These are phyloP conservation scores for Flexamia atlantica DNA, from an alignment of 2,888 invertebrate genomes.

Conservation along the genomic window DNA sequence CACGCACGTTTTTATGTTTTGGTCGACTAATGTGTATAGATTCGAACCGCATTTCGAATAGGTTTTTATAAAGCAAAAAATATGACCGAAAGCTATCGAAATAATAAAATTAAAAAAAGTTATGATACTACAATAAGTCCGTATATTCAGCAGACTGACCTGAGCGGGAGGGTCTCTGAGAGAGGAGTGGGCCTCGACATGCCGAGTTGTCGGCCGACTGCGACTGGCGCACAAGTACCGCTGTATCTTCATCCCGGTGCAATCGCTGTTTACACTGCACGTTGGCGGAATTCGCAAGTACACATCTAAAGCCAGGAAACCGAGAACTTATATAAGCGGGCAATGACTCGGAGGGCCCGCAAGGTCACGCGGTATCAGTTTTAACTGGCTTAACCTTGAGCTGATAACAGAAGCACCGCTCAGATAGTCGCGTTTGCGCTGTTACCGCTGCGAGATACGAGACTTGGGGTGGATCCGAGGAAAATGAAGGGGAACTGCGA, in stretches of 20 bases:
- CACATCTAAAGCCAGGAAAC: constrained; percentile 7
- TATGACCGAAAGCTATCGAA: too few species aligned
- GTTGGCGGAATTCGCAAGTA: background rate
- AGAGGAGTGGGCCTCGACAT: background rate
- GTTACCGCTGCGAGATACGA: too few species aligned
- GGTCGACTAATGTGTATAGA: too few species aligned
- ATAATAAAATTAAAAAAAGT: too few species aligned
- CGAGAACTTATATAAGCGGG: constrained; percentile 33
- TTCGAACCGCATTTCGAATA: too few species aligned
- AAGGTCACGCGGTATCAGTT: constrained; percentile 49
- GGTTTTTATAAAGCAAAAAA: too few species aligned
- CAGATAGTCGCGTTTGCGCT: constrained; percentile 16
- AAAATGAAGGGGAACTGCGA: too few species aligned
- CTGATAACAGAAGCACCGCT: constrained; percentile 31
- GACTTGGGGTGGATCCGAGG: too few species aligned
- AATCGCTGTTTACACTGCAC: background rate
- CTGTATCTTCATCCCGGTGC: background rate
- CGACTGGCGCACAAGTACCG: background rate
- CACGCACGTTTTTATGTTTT: too few species aligned
- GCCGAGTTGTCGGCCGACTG: background rate
- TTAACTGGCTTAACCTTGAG: constrained; percentile 43
- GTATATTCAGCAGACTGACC: background rate
- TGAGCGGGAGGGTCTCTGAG: background rate
- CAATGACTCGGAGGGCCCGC: constrained; percentile 16
- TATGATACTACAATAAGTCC: too few species aligned